Evolutionary conservation across 2,888 invertebrate genomes (phyloP).

Genomic region (Lypha dubia): DNA sequence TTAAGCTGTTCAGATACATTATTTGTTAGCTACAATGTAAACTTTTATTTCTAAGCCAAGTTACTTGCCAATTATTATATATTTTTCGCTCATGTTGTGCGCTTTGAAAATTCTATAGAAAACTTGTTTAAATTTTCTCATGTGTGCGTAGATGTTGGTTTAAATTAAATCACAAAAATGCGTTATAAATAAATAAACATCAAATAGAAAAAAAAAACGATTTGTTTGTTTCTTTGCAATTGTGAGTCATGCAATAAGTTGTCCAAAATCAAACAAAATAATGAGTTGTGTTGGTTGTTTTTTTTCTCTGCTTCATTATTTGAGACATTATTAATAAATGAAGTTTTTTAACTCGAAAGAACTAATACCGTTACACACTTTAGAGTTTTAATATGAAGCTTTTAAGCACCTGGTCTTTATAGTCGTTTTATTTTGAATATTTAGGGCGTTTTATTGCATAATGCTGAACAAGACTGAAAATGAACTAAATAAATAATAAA

Average conservation of each 20-base stretch:
- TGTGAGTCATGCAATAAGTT: constrained; percentile 65
- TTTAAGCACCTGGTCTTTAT: constrained; percentile 70
- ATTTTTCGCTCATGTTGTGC: constrained; percentile 12
- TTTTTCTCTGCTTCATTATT: constrained; percentile 42
- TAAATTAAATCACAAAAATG: constrained; percentile 66
- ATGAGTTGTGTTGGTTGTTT: constrained; percentile 60
- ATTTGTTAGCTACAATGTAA: constrained; percentile 38
- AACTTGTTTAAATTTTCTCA: constrained; percentile 58
- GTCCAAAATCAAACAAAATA: constrained; percentile 57
- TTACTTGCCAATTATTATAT: constrained; percentile 59
- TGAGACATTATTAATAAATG: constrained; percentile 48
- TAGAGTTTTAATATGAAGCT: constrained; percentile 40
- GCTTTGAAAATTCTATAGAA: constrained; percentile 44
- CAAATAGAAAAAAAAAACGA: constrained; percentile 1
- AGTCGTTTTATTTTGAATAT: constrained; percentile 58
- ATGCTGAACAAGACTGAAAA: constrained; percentile 18
- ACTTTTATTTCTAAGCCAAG: constrained; percentile 58
- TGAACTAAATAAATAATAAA: constrained; percentile 19
- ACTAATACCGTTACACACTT: constrained; percentile 30
- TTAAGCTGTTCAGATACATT: constrained; percentile 41
- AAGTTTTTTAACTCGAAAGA: constrained; percentile 27
- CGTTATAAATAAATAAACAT: constrained; percentile 52
- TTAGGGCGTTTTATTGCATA: constrained; percentile 70
- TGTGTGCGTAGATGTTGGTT: constrained; percentile 57
- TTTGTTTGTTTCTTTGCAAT: constrained; percentile 1